Evolutionary conservation across 2,888 invertebrate genomes (phyloP).

Genomic region (Panorpa germanica): DNA sequence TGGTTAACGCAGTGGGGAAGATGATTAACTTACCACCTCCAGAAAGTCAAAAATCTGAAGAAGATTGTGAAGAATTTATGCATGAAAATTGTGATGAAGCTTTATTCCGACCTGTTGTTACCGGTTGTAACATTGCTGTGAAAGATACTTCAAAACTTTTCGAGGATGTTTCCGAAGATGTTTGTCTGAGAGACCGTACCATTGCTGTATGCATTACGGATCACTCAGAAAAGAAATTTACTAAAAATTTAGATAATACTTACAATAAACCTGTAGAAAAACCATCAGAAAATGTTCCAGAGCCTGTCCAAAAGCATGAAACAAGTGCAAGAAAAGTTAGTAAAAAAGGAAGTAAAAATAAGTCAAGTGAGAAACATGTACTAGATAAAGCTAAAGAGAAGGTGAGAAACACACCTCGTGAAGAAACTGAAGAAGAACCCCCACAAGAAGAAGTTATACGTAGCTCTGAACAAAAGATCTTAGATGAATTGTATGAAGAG

Average conservation of each 20-base stretch:
- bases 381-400: neutral
- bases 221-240: no score
- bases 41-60: slow-evolving; percentile 2
- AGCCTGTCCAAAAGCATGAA: neutral
- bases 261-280: slow-evolving; percentile 1
- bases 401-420: neutral
- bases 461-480: neutral
- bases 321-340: slow-evolving; percentile 8
- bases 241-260: no score
- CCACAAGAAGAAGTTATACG: neutral
- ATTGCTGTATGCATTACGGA: no score
- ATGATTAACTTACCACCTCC: no score
- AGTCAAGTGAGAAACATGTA: no score
- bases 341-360: no score
- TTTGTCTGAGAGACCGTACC: no score
- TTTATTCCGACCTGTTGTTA: slow-evolving; percentile 44
- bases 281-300: neutral
- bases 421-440: neutral
- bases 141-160: no score
- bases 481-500: neutral
- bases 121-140: slow-evolving; percentile 20
- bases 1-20: no score
- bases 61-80: slow-evolving; percentile 21
- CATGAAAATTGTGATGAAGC: slow-evolving; percentile 47
- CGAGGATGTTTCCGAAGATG: no score